Evolutionary conservation across 2,888 invertebrate species (phyloP), one percentile per base, ranked within the genome.

Genomic region (Megaustenia siamemsis): DNA sequence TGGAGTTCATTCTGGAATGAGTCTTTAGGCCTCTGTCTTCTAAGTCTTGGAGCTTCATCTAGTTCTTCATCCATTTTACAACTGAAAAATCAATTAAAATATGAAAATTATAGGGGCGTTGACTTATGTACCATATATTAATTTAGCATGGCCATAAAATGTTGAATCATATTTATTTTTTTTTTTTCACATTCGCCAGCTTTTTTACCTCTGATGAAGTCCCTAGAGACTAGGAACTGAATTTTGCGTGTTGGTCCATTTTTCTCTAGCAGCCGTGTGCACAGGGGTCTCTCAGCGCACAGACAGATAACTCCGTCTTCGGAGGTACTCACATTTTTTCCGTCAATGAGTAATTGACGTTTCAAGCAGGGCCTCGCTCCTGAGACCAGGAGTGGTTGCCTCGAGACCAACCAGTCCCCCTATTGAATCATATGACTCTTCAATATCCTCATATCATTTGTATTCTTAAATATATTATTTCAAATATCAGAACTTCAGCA

Each of bases 1-100:
- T 89, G 86, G 21, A 92, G 87, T 78, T 92, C 92, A 45, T 76
- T 86, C 80, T 91, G 91, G 79, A 91, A 90, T 38, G 88, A 84
- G n/a, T 85, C 86, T 81, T 89, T 90, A 24, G 87, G 85, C 56
- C 78, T 77, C 24, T 69, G 80, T 40, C 80, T 77, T 21, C 86
- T 49, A 60, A 78, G 69, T 2, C 77, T 75, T 0, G 71, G 76
- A 35, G 84, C 76, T 28, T 79, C 81, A 84, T 88, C 88, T 24
- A 85, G 78, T 60, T 87, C 88, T 84, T 88, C 88, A 86, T 86
- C 86, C 60, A 66, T 85, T 43, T 28, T 43, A n/a, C 18, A 73
- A 73, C 43, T 77, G 77, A 35, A 77, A 38, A 1, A 63, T 60
- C 38, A 60, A 53, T 40, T 38, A 38, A 15, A 43, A 24, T n/a